Percentiles rank a stretch among this genome's conserved stretches.
phyloP scores from a whole-genome alignment of 2,113 vertebrate species.

The Typhlomys cinereus region DNA sequence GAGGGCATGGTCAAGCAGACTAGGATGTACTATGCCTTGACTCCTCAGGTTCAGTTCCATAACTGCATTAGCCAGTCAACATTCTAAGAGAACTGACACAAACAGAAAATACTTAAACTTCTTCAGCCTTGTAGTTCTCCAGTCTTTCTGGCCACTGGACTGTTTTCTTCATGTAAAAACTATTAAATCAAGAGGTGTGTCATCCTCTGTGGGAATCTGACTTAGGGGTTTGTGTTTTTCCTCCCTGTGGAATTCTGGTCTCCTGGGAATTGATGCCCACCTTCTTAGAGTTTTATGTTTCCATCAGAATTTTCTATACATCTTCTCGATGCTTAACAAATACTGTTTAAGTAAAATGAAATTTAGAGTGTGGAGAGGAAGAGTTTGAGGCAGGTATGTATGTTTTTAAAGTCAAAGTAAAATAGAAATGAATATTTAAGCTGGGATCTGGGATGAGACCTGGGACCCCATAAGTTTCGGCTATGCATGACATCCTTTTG shows the following conservation, averaged over 20 bases:
- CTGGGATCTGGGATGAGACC: neutral
- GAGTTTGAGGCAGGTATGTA: too few species aligned
- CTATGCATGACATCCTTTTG: neutral
- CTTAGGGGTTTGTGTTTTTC: neutral
- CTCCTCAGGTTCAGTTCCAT: neutral
- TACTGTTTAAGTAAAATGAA: slow-evolving; percentile 17
- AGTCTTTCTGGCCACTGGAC: neutral
- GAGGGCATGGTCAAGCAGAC: neutral
- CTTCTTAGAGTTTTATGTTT: neutral
- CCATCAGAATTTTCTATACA: neutral
- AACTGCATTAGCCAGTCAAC: neutral
- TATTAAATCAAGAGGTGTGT: neutral
- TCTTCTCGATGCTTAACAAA: neutral
- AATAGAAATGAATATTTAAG: neutral
- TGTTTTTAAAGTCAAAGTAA: neutral
- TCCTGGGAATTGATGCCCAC: neutral
- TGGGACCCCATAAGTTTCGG: neutral
- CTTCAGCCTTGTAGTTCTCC: neutral
- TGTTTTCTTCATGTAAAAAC: neutral
- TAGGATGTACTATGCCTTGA: neutral
- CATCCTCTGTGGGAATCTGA: neutral
- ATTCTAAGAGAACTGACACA: neutral
- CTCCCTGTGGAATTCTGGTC: neutral
- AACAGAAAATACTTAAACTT: neutral
- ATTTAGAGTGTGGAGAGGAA: neutral